phyloP scores from a whole-genome alignment of 1,140 invertebrate genomes.

The Zaprionus africanus region DNA sequence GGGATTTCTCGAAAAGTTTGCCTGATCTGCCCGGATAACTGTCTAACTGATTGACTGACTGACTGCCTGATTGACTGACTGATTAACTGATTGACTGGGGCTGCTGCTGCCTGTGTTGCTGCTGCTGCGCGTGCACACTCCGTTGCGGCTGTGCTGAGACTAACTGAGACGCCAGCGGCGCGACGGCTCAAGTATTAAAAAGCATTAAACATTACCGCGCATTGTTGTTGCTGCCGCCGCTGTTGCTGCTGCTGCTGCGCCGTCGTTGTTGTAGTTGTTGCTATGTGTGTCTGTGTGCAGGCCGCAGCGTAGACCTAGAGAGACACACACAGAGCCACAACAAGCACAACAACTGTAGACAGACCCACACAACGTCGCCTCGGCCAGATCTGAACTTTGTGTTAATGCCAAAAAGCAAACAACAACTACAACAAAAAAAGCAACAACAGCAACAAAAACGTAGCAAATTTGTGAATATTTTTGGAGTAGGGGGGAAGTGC shows the following conservation, averaged over 20 bases:
- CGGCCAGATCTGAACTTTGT: slow-evolving; percentile 52
- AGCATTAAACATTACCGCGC: slow-evolving; percentile 74
- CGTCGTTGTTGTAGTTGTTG: slow-evolving; percentile 13
- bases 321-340: slow-evolving; percentile 16
- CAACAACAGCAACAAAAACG: slow-evolving; percentile 2
- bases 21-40: slow-evolving; percentile 25
- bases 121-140: slow-evolving; percentile 81
- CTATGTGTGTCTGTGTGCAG: not conserved
- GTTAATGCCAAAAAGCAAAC: slow-evolving; percentile 58
- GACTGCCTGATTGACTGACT: slow-evolving; percentile 16
- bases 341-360: slow-evolving; percentile 15
- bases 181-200: slow-evolving; percentile 84
- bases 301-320: slow-evolving; percentile 38
- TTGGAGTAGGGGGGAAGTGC: slow-evolving; percentile 8
- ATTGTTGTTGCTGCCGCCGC: slow-evolving; percentile 48
- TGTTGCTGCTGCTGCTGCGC: slow-evolving; percentile 17
- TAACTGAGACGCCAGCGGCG: slow-evolving; percentile 76
- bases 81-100: slow-evolving; percentile 13
- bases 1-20: slow-evolving; percentile 46
- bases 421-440: slow-evolving; percentile 13
- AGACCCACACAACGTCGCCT: slow-evolving; percentile 13
- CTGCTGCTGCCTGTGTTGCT: slow-evolving; percentile 49
- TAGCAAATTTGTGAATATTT: slow-evolving; percentile 43
- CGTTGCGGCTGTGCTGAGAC: slow-evolving; percentile 83
- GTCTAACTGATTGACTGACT: slow-evolving; percentile 21